Conservation (phyloP, 1,140 invertebrate species). For the Phymastichus coffea region DNA sequence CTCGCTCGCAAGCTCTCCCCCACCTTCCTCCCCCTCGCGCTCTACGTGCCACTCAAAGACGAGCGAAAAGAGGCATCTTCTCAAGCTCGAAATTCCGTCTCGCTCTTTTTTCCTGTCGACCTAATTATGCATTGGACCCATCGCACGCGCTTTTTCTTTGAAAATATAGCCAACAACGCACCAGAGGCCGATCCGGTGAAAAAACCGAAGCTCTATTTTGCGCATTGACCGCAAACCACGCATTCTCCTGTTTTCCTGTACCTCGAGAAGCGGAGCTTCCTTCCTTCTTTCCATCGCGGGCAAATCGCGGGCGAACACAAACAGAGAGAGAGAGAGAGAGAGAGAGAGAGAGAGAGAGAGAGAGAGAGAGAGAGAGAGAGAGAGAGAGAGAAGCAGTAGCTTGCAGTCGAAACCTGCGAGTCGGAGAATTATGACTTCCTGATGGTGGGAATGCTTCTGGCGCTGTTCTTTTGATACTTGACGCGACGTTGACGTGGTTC, state of each 20-base stretch:
- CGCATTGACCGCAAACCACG: no score
- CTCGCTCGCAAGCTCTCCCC: neutral
- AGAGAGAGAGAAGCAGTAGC: neutral
- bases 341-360: neutral
- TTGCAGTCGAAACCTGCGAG: neutral
- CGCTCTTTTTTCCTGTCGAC: no score
- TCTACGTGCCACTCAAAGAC: no score
- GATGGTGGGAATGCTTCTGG: conserved; percentile 48
- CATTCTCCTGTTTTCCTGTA: conserved; percentile 22
- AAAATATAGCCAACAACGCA: no score
- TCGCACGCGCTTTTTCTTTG: no score
- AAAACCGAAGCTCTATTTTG: no score
- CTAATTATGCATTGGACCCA: no score
- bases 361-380: neutral
- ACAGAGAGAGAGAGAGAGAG: neutral
- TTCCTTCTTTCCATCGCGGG: neutral
- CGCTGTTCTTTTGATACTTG: conserved; percentile 47
- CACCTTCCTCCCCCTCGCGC: no score
- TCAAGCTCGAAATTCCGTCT: no score
- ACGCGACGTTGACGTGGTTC: conserved; percentile 41
- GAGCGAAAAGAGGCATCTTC: no score
- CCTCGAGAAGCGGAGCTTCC: conserved; percentile 1
- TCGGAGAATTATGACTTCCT: conserved; percentile 41
- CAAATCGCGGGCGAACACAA: neutral
- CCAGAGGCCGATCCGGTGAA: no score